These are phyloP conservation scores for Xenopus borealis DNA, from an alignment of 2,113 vertebrate genomes.

Conservation along the genomic window DNA sequence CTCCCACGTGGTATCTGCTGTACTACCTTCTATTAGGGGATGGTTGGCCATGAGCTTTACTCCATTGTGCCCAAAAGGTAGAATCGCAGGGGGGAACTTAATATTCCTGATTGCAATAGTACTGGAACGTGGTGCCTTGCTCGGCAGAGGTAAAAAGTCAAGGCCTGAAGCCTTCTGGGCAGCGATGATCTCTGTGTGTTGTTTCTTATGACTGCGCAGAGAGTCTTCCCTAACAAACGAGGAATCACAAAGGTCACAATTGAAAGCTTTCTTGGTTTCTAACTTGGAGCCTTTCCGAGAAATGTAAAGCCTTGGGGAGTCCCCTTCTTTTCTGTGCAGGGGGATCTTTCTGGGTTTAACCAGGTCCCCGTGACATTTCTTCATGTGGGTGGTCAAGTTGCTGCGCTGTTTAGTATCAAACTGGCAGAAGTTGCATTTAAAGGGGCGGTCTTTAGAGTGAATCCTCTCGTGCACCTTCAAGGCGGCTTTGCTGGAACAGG, in stretches of 20 bases:
- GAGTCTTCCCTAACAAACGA: conserved; percentile 94
- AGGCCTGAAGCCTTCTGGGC: conserved; percentile 53
- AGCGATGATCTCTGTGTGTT: conserved; percentile 70
- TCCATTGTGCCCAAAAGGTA: conserved; percentile 68
- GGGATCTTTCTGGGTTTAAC: conserved; percentile 54
- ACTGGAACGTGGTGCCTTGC: conserved; percentile 48
- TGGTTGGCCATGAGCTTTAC: conserved; percentile 85
- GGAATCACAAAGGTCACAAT: conserved; percentile 80
- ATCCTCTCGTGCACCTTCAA: conserved; percentile 87
- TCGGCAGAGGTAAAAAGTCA: conserved; percentile 67
- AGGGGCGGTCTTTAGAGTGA: conserved; percentile 88
- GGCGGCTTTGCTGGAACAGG: conserved; percentile 87
- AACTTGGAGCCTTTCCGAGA: conserved; percentile 82
- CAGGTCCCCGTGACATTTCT: conserved; percentile 78
- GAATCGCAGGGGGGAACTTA: conserved; percentile 57
- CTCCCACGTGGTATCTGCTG: background rate
- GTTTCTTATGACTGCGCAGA: conserved; percentile 88
- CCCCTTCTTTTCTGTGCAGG: conserved; percentile 55
- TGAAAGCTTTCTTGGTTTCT: conserved; percentile 84
- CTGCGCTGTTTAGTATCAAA: conserved; percentile 94
- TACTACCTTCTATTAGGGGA: conserved; percentile 35
- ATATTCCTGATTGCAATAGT: background rate
- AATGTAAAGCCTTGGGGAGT: conserved; percentile 59
- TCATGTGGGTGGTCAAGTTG: conserved; percentile 89
- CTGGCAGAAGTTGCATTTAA: conserved; percentile 80